Conservation (phyloP, 2,888 invertebrate species). For the Erynnis tages region DNA sequence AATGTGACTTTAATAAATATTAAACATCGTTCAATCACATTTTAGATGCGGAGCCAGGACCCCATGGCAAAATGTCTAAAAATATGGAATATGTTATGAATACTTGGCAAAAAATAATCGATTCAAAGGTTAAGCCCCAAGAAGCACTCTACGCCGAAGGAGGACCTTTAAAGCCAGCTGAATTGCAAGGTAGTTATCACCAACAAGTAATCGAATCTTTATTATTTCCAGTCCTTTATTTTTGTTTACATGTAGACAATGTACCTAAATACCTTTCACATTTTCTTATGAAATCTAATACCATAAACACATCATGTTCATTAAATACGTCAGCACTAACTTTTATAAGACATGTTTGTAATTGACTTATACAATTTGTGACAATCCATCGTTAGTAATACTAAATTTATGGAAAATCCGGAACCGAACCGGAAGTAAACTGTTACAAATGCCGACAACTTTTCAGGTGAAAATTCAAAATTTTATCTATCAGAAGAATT, state of each 20-base stretch:
- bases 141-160: conserved; percentile 69
- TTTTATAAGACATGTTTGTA: neutral
- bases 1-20: too few species aligned
- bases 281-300: conserved; percentile 6
- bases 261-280: conserved; percentile 12
- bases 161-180: conserved; percentile 65
- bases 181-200: conserved; percentile 53
- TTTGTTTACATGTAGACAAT: conserved; percentile 21
- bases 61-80: conserved; percentile 52
- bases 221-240: conserved; percentile 57
- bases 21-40: neutral
- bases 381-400: too few species aligned
- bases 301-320: neutral
- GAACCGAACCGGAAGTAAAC: conserved; percentile 51
- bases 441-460: conserved; percentile 68
- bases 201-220: conserved; percentile 4
- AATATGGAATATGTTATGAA: conserved; percentile 72
- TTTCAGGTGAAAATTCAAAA: conserved; percentile 79
- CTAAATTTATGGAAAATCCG: conserved; percentile 21
- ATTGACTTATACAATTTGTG: too few species aligned
- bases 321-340: neutral
- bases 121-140: conserved; percentile 57
- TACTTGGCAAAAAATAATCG: conserved; percentile 62
- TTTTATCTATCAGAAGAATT: conserved; percentile 75
- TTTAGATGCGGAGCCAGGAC: conserved; percentile 28